phyloP scores from a whole-genome alignment of 2,113 vertebrate genomes.

The Origma solitaria region DNA sequence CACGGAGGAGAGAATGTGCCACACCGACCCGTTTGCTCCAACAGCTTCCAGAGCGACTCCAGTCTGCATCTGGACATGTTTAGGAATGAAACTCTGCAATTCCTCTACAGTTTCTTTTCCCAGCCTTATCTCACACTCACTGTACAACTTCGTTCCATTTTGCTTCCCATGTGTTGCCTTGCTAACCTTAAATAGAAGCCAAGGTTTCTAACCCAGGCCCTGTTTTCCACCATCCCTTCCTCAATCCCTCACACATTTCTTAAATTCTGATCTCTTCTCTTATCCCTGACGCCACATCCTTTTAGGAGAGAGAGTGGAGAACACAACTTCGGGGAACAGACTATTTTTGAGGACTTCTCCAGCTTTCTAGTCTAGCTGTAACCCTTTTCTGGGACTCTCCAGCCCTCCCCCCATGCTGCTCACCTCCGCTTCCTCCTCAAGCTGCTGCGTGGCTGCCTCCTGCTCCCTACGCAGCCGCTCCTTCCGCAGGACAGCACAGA shows the following conservation, averaged over 20 bases:
- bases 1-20: fast-evolving
- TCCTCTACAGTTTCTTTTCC: not conserved
- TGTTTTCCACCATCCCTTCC: not conserved
- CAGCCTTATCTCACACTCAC: not conserved
- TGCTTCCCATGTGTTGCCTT: not conserved
- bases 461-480: constrained; percentile 86
- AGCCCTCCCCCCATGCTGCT: constrained; percentile 27
- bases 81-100: not conserved
- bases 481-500: constrained; percentile 68
- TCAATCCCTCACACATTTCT: not conserved
- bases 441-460: constrained; percentile 82
- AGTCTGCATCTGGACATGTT: not conserved
- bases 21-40: not conserved
- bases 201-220: not conserved
- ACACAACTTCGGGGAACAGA: not conserved
- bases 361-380: not conserved
- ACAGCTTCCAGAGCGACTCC: not conserved
- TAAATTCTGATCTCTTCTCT: not conserved
- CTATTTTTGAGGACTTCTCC: not conserved
- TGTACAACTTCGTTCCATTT: fast-evolving
- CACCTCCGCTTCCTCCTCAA: constrained; percentile 88
- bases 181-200: not conserved
- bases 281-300: not conserved
- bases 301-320: not conserved
- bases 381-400: not conserved